Evolutionary conservation across 2,797 vertebrate species (phyloP).

Genomic region (Spinibarbus caldwelli): DNA sequence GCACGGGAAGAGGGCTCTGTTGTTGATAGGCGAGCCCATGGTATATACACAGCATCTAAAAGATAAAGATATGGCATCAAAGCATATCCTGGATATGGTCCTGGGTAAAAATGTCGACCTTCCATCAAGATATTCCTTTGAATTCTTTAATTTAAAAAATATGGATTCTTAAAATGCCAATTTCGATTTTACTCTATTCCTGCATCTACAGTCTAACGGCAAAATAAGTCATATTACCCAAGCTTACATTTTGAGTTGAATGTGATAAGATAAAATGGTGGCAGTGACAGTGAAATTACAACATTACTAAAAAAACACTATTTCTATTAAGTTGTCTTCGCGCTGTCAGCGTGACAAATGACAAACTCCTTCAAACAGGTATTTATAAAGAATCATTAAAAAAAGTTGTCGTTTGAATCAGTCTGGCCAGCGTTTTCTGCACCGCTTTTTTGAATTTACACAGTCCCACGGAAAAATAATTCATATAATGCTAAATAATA

Average conservation of each 20-base stretch:
- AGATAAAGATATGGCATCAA: neutral
- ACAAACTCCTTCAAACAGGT: neutral
- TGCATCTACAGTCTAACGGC: neutral
- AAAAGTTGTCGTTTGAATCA: neutral
- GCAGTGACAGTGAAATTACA: neutral
- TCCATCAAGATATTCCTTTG: neutral
- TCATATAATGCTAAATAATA: too few relatives aligned
- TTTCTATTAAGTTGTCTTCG: neutral
- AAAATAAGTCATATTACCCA: neutral
- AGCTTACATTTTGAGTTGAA: neutral
- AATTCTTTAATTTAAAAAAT: neutral
- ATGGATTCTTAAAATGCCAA: neutral
- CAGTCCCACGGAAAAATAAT: too few relatives aligned
- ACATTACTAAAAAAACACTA: neutral
- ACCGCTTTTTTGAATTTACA: too few relatives aligned
- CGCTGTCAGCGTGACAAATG: neutral
- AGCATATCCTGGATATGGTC: neutral
- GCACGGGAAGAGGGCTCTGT: slow-evolving; percentile 97
- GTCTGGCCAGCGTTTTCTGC: neutral
- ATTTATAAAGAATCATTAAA: neutral
- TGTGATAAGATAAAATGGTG: neutral
- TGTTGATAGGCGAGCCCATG: slow-evolving; percentile 96
- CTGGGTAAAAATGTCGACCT: neutral
- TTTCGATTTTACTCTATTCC: neutral
- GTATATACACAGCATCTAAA: slow-evolving; percentile 95